Evolutionary conservation across 2,888 invertebrate species (phyloP).

Genomic region (Orthosia cruda): DNA sequence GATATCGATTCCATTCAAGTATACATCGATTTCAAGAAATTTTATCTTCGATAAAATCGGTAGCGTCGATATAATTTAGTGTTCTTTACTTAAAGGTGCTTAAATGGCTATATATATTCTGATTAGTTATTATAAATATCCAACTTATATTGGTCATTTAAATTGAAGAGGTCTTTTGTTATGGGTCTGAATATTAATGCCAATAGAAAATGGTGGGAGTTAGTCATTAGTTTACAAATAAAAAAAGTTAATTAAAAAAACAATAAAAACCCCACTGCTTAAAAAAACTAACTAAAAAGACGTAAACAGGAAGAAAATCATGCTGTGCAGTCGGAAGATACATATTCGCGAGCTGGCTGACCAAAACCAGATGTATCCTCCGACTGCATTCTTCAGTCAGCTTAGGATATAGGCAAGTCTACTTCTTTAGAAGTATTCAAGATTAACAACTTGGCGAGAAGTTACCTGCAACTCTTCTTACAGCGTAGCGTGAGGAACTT

Average conservation of each 20-base stretch:
- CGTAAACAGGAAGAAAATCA: too few relatives aligned
- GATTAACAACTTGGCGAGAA: neutral
- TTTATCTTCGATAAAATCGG: slow-evolving; percentile 65
- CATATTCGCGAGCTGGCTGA: too few relatives aligned
- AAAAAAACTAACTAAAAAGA: too few relatives aligned
- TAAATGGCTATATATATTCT: slow-evolving; percentile 9
- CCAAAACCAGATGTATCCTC: too few relatives aligned
- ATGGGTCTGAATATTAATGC: neutral
- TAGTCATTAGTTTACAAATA: neutral
- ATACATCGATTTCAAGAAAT: slow-evolving; percentile 65
- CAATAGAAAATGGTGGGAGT: neutral
- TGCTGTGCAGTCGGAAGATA: too few relatives aligned
- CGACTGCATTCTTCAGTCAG: neutral
- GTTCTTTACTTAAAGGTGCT: slow-evolving; percentile 45
- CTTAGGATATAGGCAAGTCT: neutral
- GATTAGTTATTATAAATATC: neutral
- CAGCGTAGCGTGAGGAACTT: neutral
- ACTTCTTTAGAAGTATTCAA: too few relatives aligned
- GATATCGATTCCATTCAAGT: slow-evolving; percentile 64
- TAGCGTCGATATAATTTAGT: slow-evolving; percentile 60
- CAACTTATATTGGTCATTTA: neutral
- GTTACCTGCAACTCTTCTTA: slow-evolving; percentile 15
- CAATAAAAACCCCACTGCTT: too few relatives aligned
- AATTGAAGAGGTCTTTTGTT: neutral
- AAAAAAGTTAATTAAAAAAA: too few relatives aligned